Conservation (phyloP, 2,797 vertebrate species). For the Antrozous pallidus region DNA sequence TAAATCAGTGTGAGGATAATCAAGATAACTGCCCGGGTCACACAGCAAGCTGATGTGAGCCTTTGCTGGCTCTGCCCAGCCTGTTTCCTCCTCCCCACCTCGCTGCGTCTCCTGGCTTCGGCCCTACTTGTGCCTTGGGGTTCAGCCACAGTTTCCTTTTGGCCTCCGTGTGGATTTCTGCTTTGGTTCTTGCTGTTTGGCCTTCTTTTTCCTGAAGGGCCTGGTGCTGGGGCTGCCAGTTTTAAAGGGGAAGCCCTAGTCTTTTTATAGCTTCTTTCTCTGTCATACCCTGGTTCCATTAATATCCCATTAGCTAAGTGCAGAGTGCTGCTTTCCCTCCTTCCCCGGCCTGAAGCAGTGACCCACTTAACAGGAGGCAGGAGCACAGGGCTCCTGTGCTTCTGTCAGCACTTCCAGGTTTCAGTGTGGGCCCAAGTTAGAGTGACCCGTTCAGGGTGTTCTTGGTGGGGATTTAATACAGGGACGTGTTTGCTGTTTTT, state of each 20-base stretch:
- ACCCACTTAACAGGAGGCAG: background rate
- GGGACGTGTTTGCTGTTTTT: background rate
- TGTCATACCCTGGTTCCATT: slow-evolving; percentile 1
- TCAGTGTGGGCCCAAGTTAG: background rate
- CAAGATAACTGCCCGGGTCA: background rate
- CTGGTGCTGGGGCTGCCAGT: background rate
- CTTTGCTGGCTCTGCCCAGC: background rate
- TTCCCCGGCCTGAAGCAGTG: background rate
- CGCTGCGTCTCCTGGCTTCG: background rate
- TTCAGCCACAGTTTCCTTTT: background rate
- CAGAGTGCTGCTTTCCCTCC: background rate
- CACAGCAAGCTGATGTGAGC: background rate
- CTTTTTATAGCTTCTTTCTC: slow-evolving; percentile 20
- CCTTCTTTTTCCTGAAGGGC: background rate
- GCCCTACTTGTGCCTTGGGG: background rate
- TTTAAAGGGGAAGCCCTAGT: slow-evolving; percentile 19
- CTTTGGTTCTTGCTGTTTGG: background rate
- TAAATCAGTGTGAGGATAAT: background rate
- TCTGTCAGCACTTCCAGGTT: background rate
- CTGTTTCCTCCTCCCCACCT: background rate
- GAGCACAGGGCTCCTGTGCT: background rate
- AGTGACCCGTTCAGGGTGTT: background rate
- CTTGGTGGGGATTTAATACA: background rate
- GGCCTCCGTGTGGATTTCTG: background rate
- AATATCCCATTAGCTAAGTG: background rate